These are phyloP conservation scores for Lacerta bilineata DNA, from an alignment of 2,797 vertebrate genomes.

Conservation along the genomic window DNA sequence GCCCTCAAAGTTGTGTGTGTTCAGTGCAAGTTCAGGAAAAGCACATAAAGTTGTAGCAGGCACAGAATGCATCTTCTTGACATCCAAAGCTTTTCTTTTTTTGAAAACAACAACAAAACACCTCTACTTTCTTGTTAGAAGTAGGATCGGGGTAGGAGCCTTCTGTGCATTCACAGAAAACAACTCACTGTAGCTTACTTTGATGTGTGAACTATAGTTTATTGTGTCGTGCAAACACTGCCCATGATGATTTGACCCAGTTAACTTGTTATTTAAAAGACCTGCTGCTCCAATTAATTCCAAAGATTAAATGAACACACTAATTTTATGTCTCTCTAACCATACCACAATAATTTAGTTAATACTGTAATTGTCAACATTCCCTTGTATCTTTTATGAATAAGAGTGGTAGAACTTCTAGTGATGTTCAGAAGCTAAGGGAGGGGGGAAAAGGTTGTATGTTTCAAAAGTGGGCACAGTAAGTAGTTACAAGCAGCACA, in stretches of 20 bases:
- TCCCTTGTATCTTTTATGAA: conserved; percentile 11
- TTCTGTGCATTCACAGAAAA: too few species aligned
- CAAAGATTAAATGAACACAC: not conserved
- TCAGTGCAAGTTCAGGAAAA: not conserved
- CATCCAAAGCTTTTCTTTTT: not conserved
- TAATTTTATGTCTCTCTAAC: not conserved
- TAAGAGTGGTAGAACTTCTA: conserved; percentile 34
- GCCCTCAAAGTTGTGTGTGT: too few species aligned
- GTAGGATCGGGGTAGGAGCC: not conserved
- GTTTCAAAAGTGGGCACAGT: conserved; percentile 66
- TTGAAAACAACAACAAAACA: too few species aligned
- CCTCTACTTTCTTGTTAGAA: too few species aligned
- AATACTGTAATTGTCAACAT: conserved; percentile 6
- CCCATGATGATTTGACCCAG: not conserved
- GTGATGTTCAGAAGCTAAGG: conserved; percentile 47
- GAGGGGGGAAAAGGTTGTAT: conserved; percentile 51
- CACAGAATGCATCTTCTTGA: not conserved
- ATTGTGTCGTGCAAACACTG: not conserved
- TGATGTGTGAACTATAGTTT: too few species aligned
- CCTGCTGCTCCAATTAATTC: conserved; percentile 15
- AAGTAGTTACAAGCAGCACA: conserved; percentile 70
- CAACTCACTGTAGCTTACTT: too few species aligned
- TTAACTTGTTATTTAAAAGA: conserved; percentile 19
- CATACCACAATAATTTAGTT: not conserved
- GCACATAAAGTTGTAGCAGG: not conserved